Base-by-base conservation (phyloP, 2,113 vertebrate species). In the Vidua chalybeata region DNA sequence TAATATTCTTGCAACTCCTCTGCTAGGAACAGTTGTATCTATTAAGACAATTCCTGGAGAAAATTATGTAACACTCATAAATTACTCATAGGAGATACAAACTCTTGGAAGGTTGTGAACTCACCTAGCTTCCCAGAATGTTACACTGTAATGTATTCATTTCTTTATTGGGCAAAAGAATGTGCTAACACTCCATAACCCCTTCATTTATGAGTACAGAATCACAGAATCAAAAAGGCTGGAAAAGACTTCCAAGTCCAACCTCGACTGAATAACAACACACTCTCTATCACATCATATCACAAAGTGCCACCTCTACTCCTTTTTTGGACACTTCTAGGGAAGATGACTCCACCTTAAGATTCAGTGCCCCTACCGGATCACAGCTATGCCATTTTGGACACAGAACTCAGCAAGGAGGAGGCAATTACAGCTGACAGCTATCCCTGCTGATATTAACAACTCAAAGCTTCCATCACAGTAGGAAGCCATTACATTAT, bases 61-160 rank as follows among this genome's bases (percentile, higher is more conserved):
- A 94, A 71, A 71, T 58, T 3, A 62, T 0, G 0, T 33, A 68
- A 48, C 31, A 62, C 22, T 56, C 27, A 7, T 4, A 31, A 39
- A 23, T 37, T 39, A 48, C 19, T 35, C 20, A n/a, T 0, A 48
- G 6, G 18, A 81, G n/a, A 69, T 15, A 62, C 0, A 5, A 77
- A 52, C 3, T 9, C 11, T 56, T 6, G 13, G 10, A 46, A 72
- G 18, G 28, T 54, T 61, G 54, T 1, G 10, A 87, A 73, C 24
- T 7, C n/a, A 68, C 2, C 1, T 6, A 52, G 13, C 41, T 46
- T 75, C 43, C 63, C 51, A 37, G 6, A 54, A 64, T 11, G 20
- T 24, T 63, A 54, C 21, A 19, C 4, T 13, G 46, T 4, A n/a
- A 24, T 1, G 4, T 4, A 45, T 1, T 1, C 0, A 48, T 56